A percentile compares a stretch with the other conserved stretches of the same genome.
These are phyloP conservation scores for Caenorhabditis brenneri DNA, from an alignment of 1,140 invertebrate species.

Conservation along the genomic window DNA sequence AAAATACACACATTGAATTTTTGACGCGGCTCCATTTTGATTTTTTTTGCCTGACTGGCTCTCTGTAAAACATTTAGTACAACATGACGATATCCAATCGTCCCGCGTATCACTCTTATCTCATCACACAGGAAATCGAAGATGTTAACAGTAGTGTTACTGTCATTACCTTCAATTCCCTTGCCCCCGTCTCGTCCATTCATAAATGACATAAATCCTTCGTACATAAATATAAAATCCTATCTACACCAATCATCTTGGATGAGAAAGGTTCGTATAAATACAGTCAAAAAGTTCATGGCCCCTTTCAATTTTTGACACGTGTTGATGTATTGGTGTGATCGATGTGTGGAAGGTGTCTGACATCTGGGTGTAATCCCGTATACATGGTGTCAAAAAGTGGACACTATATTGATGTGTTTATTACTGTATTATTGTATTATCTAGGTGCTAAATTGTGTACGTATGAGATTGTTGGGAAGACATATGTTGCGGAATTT, in stretches of 20 bases:
- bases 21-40: background rate
- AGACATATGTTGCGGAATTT: no score
- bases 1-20: background rate
- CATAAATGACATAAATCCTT: background rate
- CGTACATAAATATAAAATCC: background rate
- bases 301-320: background rate
- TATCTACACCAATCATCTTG: background rate
- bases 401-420: no score
- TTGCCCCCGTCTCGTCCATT: background rate
- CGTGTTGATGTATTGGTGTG: slow-evolving; percentile 3
- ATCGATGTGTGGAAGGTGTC: background rate
- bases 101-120: slow-evolving; percentile 11
- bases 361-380: no score
- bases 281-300: background rate
- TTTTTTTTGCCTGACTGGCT: background rate
- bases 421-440: no score
- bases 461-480: no score
- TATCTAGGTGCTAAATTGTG: no score
- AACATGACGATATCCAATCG: slow-evolving; percentile 20
- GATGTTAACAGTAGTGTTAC: slow-evolving; percentile 19
- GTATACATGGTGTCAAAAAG: no score
- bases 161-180: background rate
- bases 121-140: background rate
- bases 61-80: no score
- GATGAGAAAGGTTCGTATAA: background rate